These are phyloP conservation scores for Syngnathus floridae DNA, from an alignment of 2,113 vertebrate species.

Conservation along the genomic window DNA sequence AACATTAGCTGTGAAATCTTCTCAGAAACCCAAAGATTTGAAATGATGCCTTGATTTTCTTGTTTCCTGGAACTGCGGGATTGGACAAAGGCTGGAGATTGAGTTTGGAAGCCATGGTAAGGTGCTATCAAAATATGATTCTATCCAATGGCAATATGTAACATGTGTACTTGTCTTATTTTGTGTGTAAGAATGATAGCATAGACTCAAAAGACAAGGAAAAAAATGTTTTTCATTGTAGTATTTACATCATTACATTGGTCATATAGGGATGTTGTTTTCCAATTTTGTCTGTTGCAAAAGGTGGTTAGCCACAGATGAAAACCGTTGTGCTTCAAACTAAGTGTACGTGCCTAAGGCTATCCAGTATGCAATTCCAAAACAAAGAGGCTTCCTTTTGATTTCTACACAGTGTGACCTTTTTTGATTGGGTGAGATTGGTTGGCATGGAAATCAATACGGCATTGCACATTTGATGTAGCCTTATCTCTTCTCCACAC, in stretches of 20 bases:
- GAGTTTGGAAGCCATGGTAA: constrained; percentile 32
- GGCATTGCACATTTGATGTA: constrained; percentile 65
- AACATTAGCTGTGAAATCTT: constrained; percentile 37
- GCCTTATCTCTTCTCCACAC: constrained; percentile 69
- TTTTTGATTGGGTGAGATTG: constrained; percentile 76
- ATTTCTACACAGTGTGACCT: constrained; percentile 71
- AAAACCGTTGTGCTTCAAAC: constrained; percentile 64
- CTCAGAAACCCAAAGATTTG: constrained; percentile 35
- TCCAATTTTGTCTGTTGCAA: constrained; percentile 57
- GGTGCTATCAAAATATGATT: constrained; percentile 25
- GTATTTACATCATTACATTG: constrained; percentile 50
- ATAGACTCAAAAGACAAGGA: constrained; percentile 24
- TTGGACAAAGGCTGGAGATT: constrained; percentile 31
- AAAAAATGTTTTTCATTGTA: constrained; percentile 33
- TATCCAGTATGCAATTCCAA: constrained; percentile 69
- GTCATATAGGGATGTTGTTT: constrained; percentile 65
- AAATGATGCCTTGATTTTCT: constrained; percentile 41
- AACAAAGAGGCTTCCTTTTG: constrained; percentile 69
- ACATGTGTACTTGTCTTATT: constrained; percentile 16
- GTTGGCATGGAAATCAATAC: constrained; percentile 75
- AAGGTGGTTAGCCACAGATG: constrained; percentile 60
- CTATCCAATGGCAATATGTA: constrained; percentile 25
- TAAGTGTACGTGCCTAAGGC: constrained; percentile 61
- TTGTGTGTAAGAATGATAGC: constrained; percentile 14
- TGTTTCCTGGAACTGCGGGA: constrained; percentile 32